Conservation (phyloP, 2,888 invertebrate species). For the Abscondita cerata region DNA sequence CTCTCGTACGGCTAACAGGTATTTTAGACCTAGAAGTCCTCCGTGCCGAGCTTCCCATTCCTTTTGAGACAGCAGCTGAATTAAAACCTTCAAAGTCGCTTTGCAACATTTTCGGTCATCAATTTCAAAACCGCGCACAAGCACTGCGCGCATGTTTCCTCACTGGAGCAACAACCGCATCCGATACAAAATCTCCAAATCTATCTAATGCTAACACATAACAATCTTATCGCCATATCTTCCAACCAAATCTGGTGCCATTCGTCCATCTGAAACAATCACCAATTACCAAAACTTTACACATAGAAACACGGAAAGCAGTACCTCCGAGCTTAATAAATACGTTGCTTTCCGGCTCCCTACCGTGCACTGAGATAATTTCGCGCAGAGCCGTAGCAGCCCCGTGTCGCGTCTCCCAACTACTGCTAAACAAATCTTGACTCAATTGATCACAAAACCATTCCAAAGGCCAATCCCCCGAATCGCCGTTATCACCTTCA, state of each 20-base stretch:
- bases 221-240: conserved; percentile 82
- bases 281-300: not conserved
- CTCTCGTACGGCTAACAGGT: conserved; percentile 80
- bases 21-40: conserved; percentile 88
- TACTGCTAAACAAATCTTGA: conserved; percentile 84
- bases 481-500: conserved; percentile 62
- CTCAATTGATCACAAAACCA: conserved; percentile 84
- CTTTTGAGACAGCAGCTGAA: conserved; percentile 76
- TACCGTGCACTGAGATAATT: conserved; percentile 76
- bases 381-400: conserved; percentile 91
- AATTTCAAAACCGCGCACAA: conserved; percentile 82
- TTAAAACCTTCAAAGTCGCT: conserved; percentile 72
- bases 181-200: conserved; percentile 97
- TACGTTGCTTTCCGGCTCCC: conserved; percentile 74
- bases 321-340: conserved; percentile 65
- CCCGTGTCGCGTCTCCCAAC: conserved; percentile 96
- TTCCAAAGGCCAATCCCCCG: conserved; percentile 87
- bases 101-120: conserved; percentile 70
- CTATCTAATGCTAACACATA: conserved; percentile 93
- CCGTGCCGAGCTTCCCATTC: conserved; percentile 98
- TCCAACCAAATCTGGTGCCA: conserved; percentile 89
- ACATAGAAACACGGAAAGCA: not conserved
- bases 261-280: conserved; percentile 69
- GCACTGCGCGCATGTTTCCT: conserved; percentile 96
- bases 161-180: conserved; percentile 97